Evolutionary conservation across 37 sponge, comb jelly and placozoan genomes (phyloP), one percentile per base, ranked within the genome.

Genomic region (Beroe ovata): DNA sequence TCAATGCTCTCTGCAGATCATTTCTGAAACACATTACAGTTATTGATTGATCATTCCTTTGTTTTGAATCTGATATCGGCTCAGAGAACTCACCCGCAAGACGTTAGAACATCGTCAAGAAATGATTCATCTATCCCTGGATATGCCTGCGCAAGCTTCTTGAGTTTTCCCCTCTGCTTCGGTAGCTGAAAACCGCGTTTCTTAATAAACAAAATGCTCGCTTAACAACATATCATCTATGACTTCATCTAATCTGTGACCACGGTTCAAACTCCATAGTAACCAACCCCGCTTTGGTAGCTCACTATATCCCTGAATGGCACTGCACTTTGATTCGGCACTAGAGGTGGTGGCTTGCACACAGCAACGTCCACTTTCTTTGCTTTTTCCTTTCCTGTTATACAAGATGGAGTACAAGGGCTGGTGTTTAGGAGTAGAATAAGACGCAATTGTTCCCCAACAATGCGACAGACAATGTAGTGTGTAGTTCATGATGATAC

Each of bases 81-180:
- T n/a, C 20, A 62, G 63, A 20, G 3, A 18, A 29, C 36, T 34
- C 41, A 77, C 84, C 54, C 54, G 84, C 42, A 77, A 77, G 84
- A 77, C 21, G 26, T 21, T 25, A 77, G 84, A 23, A 77, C 28
- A 16, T 16, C 22, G 1, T 42, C 54, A 1, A 77, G 84, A 25
- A 42, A 77, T 19, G 8, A 21, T 41, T 77, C 84, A 35, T 77
- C 84, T 18, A 77, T 77, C 0, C 84, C 84, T 1, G 84, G 84
- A 40, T 77, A 77, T 0, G 84, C 84, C 35, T 33, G 38, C 4
- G 33, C 28, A 42, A 77, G 84, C 47, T 42, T 39, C 84, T 77
- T 77, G 8, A 66, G 25, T 37, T 66, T 66, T 14, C 69, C 69
- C 36, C 14, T 66, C 35, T 37, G 32, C 30, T 66, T 30, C 30